Evolutionary conservation across 2,888 invertebrate species (phyloP).

Genomic region (Xylota sylvarum): DNA sequence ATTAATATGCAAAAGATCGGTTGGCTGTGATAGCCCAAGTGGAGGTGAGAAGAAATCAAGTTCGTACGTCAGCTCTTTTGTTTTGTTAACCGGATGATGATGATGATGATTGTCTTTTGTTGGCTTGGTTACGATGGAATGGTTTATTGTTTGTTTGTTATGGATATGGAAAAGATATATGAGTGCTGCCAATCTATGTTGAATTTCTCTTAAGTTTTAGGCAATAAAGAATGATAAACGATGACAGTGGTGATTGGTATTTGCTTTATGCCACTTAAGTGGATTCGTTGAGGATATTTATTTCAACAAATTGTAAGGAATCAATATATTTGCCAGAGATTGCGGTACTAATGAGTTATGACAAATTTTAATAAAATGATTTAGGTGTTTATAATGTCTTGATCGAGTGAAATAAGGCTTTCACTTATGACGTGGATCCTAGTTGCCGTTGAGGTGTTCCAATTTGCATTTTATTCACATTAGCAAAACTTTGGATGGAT

Average conservation of each 20-base stretch:
- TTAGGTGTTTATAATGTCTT: background rate
- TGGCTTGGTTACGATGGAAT: background rate
- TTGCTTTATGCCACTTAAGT: conserved; percentile 27
- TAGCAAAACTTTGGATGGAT: no score
- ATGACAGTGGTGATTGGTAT: conserved; percentile 12
- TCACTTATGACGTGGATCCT: no score
- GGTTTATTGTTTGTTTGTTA: conserved; percentile 69
- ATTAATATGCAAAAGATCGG: conserved; percentile 72
- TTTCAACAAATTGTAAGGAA: background rate
- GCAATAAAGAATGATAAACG: conserved; percentile 26
- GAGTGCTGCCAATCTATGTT: conserved; percentile 39
- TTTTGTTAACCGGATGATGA: background rate
- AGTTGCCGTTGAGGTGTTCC: no score
- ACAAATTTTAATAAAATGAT: background rate
- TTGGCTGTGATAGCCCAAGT: conserved; percentile 20
- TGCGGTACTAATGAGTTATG: background rate
- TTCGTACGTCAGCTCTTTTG: conserved; percentile 66
- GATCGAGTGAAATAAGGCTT: no score
- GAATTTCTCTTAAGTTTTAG: conserved; percentile 22
- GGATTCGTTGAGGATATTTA: background rate
- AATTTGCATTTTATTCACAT: no score
- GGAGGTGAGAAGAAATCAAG: conserved; percentile 50
- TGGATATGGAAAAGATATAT: conserved; percentile 18
- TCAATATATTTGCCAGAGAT: background rate
- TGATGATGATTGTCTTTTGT: conserved; percentile 3